A percentile compares a stretch with the other conserved stretches of the same genome.
Evolutionary conservation across 1,140 invertebrate species (phyloP).

Genomic region (Cydia pomonella): DNA sequence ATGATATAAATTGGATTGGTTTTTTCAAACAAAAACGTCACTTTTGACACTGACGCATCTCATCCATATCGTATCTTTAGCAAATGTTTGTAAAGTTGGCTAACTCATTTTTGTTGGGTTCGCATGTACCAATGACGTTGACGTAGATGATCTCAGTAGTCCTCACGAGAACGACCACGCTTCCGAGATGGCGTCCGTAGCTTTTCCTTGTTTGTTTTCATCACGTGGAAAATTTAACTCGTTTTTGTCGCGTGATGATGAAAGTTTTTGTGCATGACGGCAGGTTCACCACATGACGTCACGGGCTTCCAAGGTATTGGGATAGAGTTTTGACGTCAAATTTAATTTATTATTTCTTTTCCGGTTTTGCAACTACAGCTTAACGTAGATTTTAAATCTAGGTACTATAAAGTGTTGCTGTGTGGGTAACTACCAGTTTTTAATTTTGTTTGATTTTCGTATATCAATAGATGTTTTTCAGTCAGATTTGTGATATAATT

Average conservation of each 20-base stretch:
- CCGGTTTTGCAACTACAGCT: background rate
- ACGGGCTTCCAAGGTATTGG: background rate
- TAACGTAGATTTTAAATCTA: background rate
- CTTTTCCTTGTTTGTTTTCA: conserved; percentile 17
- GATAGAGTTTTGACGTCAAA: background rate
- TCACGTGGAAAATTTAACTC: conserved; percentile 25
- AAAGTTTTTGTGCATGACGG: background rate
- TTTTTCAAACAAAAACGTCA: too few relatives aligned
- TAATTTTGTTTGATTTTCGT: too few relatives aligned
- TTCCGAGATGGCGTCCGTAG: background rate
- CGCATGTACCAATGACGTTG: background rate
- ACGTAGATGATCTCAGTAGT: too few relatives aligned
- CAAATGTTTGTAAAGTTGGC: too few relatives aligned
- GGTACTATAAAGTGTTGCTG: background rate
- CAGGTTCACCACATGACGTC: background rate
- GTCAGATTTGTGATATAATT: too few relatives aligned
- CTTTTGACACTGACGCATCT: too few relatives aligned
- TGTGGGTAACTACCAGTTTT: too few relatives aligned
- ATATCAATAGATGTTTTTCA: too few relatives aligned
- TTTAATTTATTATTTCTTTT: background rate
- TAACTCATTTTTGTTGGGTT: too few relatives aligned
- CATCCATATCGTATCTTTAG: too few relatives aligned
- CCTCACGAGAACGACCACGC: conserved; percentile 14
- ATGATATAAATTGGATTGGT: too few relatives aligned
- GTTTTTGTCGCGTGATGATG: conserved; percentile 9